Base-by-base conservation (phyloP, 2,888 invertebrate genomes). In the Patella depressa region DNA sequence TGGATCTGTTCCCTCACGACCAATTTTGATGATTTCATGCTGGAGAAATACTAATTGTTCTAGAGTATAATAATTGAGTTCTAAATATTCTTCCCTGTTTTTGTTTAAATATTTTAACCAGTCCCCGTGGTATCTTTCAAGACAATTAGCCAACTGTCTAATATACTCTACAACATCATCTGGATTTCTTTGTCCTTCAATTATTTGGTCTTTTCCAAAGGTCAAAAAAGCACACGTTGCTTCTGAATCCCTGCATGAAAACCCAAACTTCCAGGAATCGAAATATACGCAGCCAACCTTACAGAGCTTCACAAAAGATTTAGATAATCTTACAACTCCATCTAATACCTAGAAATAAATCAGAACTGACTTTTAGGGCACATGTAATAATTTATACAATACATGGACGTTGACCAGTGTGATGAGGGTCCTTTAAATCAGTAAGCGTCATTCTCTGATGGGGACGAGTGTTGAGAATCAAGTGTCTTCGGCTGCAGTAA, bases 11-110 rank as follows among this genome's bases (percentile, higher is more conserved):
- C 79, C 71, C 12, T 79, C 73, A 1, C 45, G 45, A 9, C 85
- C 83, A 14, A 84, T 15, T 74, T 82, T 84, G 34, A 87, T 83
- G 45, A 89, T 72, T 71, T 88, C 84, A 72, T 80, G 78, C 72
- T 89, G 85, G 15, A 89, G 83, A 45, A 88, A 84, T 7, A 89
- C 87, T n/a, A 89, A 79, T 80, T 89, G 89, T 59, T 86, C 86
- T 11, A 87, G 86, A 11, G 88, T 88, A 82, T 83, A 89, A 79
- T 83, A 83, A 78, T 89, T 89, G 73, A 89, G 82, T n/a, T 83
- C 81, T 14, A 79, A 77, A 72, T 81, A 86, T 15, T 82, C 70
- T 12, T 74, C 72, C 34, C 89, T 76, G 59, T 85, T 83, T 2
- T 80, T 70, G 9, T 76, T 83, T 15, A 88, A 83, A 76, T 86